phyloP scores from a whole-genome alignment of 2,888 invertebrate genomes.

The Sylvicola cinctus region DNA sequence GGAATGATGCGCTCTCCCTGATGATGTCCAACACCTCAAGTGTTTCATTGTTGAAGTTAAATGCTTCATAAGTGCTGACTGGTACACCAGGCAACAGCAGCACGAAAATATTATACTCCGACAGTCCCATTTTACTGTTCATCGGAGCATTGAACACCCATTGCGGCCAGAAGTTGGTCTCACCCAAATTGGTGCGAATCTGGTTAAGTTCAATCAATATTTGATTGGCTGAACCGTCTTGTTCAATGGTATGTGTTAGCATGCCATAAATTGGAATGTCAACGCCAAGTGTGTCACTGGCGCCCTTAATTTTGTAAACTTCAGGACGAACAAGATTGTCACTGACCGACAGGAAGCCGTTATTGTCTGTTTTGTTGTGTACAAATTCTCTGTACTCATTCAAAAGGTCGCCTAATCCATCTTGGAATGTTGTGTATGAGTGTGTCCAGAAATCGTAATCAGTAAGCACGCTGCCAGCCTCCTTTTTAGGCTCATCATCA shows the following conservation, averaged over 20 bases:
- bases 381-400: slow-evolving; percentile 40
- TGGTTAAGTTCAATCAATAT: slow-evolving; percentile 14
- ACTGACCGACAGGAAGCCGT: slow-evolving; percentile 25
- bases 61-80: slow-evolving; percentile 26
- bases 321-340: slow-evolving; percentile 19
- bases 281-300: slow-evolving; percentile 12
- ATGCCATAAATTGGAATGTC: slow-evolving; percentile 20
- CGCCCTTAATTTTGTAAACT: slow-evolving; percentile 12
- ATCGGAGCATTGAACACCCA: slow-evolving; percentile 12
- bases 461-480: slow-evolving; percentile 22
- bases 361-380: slow-evolving; percentile 29
- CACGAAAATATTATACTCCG: slow-evolving; percentile 40
- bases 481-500: slow-evolving; percentile 28
- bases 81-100: slow-evolving; percentile 65
- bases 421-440: slow-evolving; percentile 39
- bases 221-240: slow-evolving; percentile 10
- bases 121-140: slow-evolving; percentile 6
- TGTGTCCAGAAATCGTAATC: slow-evolving; percentile 45
- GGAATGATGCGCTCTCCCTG: slow-evolving; percentile 35
- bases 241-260: slow-evolving; percentile 6
- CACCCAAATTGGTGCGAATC: slow-evolving; percentile 13
- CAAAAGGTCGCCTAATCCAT: slow-evolving; percentile 34
- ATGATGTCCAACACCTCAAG: slow-evolving; percentile 20
- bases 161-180: slow-evolving; percentile 18
- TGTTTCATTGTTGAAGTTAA: slow-evolving; percentile 13